Conservation (phyloP, 2,888 invertebrate species). For the Sinohyriopsis cumingii region DNA sequence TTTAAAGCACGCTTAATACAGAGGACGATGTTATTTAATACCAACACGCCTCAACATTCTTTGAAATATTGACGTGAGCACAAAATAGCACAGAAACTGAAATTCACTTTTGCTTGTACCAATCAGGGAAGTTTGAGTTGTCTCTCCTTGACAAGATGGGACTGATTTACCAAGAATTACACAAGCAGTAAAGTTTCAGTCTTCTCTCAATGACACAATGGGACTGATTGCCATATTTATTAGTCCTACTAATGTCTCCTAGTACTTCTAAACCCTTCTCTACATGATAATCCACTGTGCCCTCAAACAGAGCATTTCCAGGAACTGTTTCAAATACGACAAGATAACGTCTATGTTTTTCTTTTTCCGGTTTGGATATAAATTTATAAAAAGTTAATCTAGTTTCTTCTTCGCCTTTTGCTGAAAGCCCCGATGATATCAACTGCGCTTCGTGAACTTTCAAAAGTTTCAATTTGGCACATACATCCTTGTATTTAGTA, state of each 20-base stretch:
- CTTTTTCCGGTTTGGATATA: constrained; percentile 76
- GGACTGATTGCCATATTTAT: constrained; percentile 47
- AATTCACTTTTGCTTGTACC: not conserved
- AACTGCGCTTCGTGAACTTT: constrained; percentile 28
- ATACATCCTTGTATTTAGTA: constrained; percentile 73
- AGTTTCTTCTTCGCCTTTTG: constrained; percentile 28
- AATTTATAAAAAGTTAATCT: constrained; percentile 75
- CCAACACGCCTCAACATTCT: no score
- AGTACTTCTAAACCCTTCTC: constrained; percentile 27
- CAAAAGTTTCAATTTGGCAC: constrained; percentile 76
- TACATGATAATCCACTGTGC: constrained; percentile 27
- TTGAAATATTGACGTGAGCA: no score
- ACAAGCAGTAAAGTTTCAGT: constrained; percentile 39
- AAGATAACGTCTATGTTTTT: constrained; percentile 34
- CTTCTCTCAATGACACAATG: constrained; percentile 34
- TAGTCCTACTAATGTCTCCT: constrained; percentile 43
- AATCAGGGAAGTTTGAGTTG: constrained; percentile 35
- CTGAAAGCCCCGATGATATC: constrained; percentile 29
- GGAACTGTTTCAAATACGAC: constrained; percentile 39
- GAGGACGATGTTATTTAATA: no score
- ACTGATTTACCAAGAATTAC: constrained; percentile 29
- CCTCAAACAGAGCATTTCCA: constrained; percentile 43
- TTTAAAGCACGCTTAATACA: no score
- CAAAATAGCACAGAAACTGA: no score
- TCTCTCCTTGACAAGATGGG: constrained; percentile 35